Evolutionary conservation across 2,888 invertebrate genomes (phyloP).

Genomic region (Falcaria lacertinaria): DNA sequence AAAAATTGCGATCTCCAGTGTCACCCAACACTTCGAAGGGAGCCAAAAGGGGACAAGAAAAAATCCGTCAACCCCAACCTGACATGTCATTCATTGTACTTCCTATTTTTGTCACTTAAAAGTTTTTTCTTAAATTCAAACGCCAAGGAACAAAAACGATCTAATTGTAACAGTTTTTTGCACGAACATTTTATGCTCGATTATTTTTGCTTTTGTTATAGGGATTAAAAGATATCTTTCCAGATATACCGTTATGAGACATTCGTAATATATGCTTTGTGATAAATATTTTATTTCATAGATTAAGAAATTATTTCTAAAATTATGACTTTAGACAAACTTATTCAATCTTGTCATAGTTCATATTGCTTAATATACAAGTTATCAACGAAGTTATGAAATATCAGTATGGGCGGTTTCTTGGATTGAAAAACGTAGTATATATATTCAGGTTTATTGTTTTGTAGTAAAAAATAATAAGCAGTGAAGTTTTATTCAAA

Average conservation of each 20-base stretch:
- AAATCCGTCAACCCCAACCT: constrained; percentile 63
- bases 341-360: too few relatives aligned
- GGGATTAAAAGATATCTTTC: constrained; percentile 10
- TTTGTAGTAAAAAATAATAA: too few relatives aligned
- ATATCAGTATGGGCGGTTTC: too few relatives aligned
- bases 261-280: too few relatives aligned
- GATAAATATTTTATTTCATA: too few relatives aligned
- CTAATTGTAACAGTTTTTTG: constrained; percentile 78
- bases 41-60: constrained; percentile 30
- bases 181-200: constrained; percentile 68
- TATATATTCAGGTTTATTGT: too few relatives aligned
- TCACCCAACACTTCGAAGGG: constrained; percentile 71
- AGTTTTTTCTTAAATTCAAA: constrained; percentile 57
- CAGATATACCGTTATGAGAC: too few relatives aligned
- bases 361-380: too few relatives aligned
- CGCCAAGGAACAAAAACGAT: constrained; percentile 68
- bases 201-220: constrained; percentile 63
- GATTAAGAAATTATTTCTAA: constrained; percentile 4
- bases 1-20: constrained; percentile 68
- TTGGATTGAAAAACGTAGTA: too few relatives aligned
- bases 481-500: background rate
- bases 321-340: too few relatives aligned
- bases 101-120: constrained; percentile 72
- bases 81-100: constrained; percentile 75
- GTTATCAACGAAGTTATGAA: too few relatives aligned